phyloP scores from a whole-genome alignment of 1,140 invertebrate species.

The Lepidostoma basale region DNA sequence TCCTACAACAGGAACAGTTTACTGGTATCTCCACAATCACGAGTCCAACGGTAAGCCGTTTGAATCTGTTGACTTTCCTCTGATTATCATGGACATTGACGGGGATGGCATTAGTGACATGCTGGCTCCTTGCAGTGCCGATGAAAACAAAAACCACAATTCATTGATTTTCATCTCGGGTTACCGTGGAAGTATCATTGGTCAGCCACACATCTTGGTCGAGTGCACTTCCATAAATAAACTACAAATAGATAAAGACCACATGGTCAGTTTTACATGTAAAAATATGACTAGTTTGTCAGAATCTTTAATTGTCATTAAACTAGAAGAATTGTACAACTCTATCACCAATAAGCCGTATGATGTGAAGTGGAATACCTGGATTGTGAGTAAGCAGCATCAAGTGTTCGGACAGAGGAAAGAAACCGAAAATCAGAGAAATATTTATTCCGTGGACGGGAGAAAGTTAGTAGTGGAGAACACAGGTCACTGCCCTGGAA shows the following conservation, averaged over 20 bases:
- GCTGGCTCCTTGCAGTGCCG: conserved; percentile 62
- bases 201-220: conserved; percentile 57
- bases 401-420: conserved; percentile 59
- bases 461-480: conserved; percentile 68
- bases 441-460: conserved; percentile 61
- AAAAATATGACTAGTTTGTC: conserved; percentile 55
- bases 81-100: conserved; percentile 74
- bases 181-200: conserved; percentile 64
- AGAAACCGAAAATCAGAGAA: conserved; percentile 61
- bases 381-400: conserved; percentile 50
- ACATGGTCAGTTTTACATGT: conserved; percentile 56
- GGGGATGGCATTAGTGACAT: conserved; percentile 72
- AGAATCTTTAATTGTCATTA: conserved; percentile 48
- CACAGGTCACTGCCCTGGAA: conserved; percentile 67
- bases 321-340: conserved; percentile 52
- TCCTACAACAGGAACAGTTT: conserved; percentile 68
- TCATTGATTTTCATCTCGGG: conserved; percentile 70
- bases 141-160: conserved; percentile 59
- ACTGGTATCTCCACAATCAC: conserved; percentile 69
- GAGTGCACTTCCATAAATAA: conserved; percentile 59
- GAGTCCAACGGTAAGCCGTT: conserved; percentile 57
- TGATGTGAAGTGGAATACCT: conserved; percentile 48
- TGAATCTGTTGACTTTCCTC: conserved; percentile 67
- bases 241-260: conserved; percentile 50
- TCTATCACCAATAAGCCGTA: conserved; percentile 53